Percentiles rank a stretch among this genome's conserved stretches.
Conservation (phyloP, 2,888 invertebrate genomes). For the Trachelus troglodyta region DNA sequence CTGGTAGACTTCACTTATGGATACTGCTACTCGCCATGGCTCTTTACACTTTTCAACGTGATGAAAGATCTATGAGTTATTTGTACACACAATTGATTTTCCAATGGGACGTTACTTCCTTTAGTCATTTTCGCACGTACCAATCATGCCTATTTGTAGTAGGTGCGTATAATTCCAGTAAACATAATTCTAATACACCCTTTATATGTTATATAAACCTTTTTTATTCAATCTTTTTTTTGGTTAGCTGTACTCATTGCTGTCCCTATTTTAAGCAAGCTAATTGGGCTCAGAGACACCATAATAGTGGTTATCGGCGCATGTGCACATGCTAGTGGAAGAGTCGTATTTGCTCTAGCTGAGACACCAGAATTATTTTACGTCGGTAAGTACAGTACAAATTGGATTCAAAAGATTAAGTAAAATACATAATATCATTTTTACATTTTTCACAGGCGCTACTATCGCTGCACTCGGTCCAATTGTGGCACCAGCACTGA, state of each 20-base stretch:
- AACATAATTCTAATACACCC: slow-evolving; percentile 35
- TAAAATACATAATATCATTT: neutral
- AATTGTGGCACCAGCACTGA: slow-evolving; percentile 80
- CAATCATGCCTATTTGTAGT: slow-evolving; percentile 79
- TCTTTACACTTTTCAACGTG: slow-evolving; percentile 85
- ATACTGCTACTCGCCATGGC: slow-evolving; percentile 81
- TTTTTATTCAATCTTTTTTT: slow-evolving; percentile 8
- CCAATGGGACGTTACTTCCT: slow-evolving; percentile 76
- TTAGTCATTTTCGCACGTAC: slow-evolving; percentile 80
- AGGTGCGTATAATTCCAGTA: slow-evolving; percentile 50
- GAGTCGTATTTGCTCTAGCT: slow-evolving; percentile 77
- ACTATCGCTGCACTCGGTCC: slow-evolving; percentile 81
- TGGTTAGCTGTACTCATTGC: slow-evolving; percentile 73
- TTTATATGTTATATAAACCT: slow-evolving; percentile 29
- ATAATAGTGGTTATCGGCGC: slow-evolving; percentile 80
- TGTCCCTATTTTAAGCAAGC: slow-evolving; percentile 78
- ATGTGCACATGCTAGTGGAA: slow-evolving; percentile 75
- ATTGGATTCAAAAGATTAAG: neutral
- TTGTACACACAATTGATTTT: slow-evolving; percentile 80
- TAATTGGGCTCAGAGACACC: slow-evolving; percentile 77
- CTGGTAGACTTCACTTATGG: slow-evolving; percentile 74
- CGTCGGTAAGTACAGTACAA: slow-evolving; percentile 63
- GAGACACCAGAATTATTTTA: slow-evolving; percentile 72
- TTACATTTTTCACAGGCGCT: slow-evolving; percentile 70
- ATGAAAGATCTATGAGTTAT: slow-evolving; percentile 81